Conservation (phyloP, 2,797 vertebrate genomes). For the Lacerta bilineata region DNA sequence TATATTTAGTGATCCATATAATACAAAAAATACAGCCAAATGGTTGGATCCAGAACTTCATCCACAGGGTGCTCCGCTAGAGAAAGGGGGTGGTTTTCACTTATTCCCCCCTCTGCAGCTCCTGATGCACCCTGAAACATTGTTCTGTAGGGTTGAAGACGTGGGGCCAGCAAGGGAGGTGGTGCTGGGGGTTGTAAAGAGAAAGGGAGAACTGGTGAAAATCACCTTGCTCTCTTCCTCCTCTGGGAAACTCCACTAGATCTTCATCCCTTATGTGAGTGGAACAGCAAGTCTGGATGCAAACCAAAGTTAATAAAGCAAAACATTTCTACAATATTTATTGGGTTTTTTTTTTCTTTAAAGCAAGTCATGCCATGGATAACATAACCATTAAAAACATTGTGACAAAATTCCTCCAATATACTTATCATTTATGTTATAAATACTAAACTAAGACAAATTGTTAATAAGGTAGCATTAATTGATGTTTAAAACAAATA, state of each 20-base stretch:
- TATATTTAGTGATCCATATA: slow-evolving; percentile 67
- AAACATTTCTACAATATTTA: slow-evolving; percentile 74
- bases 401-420: slow-evolving; percentile 62
- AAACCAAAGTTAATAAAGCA: slow-evolving; percentile 63
- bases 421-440: slow-evolving; percentile 61
- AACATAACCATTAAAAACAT: slow-evolving; percentile 73
- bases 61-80: neutral
- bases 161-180: neutral
- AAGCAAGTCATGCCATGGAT: slow-evolving; percentile 75
- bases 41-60: neutral
- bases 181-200: neutral
- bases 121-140: neutral
- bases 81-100: neutral
- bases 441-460: slow-evolving; percentile 62
- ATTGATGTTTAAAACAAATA: slow-evolving; percentile 75
- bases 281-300: neutral
- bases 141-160: neutral
- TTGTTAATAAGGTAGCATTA: slow-evolving; percentile 61
- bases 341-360: slow-evolving; percentile 65
- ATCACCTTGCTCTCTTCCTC: neutral
- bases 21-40: slow-evolving; percentile 71
- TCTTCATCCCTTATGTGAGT: neutral
- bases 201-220: neutral
- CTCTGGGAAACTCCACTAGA: neutral
- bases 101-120: neutral